These are phyloP conservation scores for Holotrichia oblita DNA, from an alignment of 1,140 invertebrate species.

Conservation along the genomic window DNA sequence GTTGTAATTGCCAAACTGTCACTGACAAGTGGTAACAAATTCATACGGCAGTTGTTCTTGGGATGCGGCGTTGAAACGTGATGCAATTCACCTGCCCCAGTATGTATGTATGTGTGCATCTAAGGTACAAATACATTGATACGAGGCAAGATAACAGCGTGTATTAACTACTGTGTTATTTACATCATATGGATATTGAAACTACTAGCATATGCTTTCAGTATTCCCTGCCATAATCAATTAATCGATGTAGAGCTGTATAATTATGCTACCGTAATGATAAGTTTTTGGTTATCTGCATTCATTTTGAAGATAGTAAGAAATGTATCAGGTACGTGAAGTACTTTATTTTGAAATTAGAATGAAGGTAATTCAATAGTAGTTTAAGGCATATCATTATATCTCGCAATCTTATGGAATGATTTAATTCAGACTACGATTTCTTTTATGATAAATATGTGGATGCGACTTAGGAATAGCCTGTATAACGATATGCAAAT, in stretches of 20 bases:
- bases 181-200: neutral
- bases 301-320: neutral
- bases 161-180: conserved; percentile 19
- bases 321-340: neutral
- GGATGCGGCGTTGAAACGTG: neutral
- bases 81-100: conserved; percentile 7
- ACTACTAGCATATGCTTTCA: neutral
- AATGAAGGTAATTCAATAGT: neutral
- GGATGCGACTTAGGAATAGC: no score
- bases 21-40: conserved; percentile 29
- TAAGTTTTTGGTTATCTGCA: neutral
- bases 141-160: neutral
- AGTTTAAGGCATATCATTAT: neutral
- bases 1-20: conserved; percentile 16
- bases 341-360: neutral
- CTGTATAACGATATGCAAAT: no score
- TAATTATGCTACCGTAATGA: neutral
- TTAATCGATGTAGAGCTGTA: neutral
- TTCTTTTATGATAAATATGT: no score
- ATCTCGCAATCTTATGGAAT: neutral
- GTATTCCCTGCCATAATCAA: neutral
- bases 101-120: neutral
- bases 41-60: neutral
- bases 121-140: conserved; percentile 6
- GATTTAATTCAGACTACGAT: neutral